These are phyloP conservation scores for Lycaena phlaeas DNA, from an alignment of 2,888 invertebrate genomes.

Conservation along the genomic window DNA sequence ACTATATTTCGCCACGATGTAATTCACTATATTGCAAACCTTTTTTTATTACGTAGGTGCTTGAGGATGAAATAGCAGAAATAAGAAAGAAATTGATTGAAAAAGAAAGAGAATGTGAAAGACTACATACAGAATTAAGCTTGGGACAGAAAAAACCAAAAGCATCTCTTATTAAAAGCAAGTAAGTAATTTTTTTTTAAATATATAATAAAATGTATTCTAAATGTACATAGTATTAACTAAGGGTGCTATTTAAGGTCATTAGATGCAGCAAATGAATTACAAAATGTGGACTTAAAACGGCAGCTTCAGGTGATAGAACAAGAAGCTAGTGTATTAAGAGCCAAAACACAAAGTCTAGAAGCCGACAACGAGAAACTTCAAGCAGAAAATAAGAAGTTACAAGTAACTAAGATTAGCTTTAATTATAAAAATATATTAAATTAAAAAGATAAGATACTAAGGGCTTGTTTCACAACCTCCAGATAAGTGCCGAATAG, in stretches of 20 bases:
- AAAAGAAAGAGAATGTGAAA: constrained; percentile 86
- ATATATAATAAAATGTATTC: too few relatives aligned
- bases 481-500: too few relatives aligned
- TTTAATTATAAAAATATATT: too few relatives aligned
- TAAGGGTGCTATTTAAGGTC: constrained; percentile 52
- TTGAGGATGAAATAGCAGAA: constrained; percentile 82
- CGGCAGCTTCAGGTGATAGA: constrained; percentile 84
- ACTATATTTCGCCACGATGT: background rate
- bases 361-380: constrained; percentile 86
- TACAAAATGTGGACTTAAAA: constrained; percentile 79
- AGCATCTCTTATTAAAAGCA: constrained; percentile 75
- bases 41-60: constrained; percentile 55
- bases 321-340: constrained; percentile 80
- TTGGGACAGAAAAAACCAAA: constrained; percentile 75
- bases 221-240: background rate
- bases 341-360: constrained; percentile 77
- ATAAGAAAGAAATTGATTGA: constrained; percentile 84
- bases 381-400: constrained; percentile 79
- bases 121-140: constrained; percentile 80
- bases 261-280: constrained; percentile 69
- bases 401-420: constrained; percentile 69
- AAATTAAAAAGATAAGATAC: too few relatives aligned
- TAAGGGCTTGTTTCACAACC: too few relatives aligned
- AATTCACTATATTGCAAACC: too few relatives aligned
- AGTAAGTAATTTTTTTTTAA: constrained; percentile 56